Evolutionary conservation across 2,888 invertebrate species (phyloP).

Genomic region (Eudasyphora cyanicolor): DNA sequence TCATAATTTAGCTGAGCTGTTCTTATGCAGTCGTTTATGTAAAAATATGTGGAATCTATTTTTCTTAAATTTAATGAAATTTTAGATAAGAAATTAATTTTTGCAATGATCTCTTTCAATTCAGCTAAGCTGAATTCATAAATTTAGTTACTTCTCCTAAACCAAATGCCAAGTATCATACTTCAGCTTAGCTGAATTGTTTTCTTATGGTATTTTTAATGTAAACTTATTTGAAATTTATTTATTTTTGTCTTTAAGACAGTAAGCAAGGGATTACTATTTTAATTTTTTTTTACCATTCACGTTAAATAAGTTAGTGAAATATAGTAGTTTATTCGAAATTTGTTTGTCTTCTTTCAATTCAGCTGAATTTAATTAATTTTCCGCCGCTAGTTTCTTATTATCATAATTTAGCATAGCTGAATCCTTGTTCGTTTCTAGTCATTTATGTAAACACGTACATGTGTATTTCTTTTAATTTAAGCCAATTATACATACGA

Average conservation of each 20-base stretch:
- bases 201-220: too few relatives aligned
- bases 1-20: neutral
- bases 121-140: neutral
- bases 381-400: neutral
- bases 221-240: too few relatives aligned
- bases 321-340: too few relatives aligned
- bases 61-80: too few relatives aligned
- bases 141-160: neutral
- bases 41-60: neutral
- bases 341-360: neutral
- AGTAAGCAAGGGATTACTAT: too few relatives aligned
- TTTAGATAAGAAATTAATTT: too few relatives aligned
- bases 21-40: neutral
- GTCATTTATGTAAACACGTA: neutral
- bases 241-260: neutral
- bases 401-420: neutral
- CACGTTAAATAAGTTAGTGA: too few relatives aligned
- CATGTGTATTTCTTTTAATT: neutral
- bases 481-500: neutral
- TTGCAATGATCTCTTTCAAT: neutral
- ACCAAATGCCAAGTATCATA: neutral
- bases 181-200: neutral
- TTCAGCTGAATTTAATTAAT: neutral
- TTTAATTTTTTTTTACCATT: too few relatives aligned
- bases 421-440: neutral